Conservation (phyloP, 2,888 invertebrate species). For the Nysson spinosus region DNA sequence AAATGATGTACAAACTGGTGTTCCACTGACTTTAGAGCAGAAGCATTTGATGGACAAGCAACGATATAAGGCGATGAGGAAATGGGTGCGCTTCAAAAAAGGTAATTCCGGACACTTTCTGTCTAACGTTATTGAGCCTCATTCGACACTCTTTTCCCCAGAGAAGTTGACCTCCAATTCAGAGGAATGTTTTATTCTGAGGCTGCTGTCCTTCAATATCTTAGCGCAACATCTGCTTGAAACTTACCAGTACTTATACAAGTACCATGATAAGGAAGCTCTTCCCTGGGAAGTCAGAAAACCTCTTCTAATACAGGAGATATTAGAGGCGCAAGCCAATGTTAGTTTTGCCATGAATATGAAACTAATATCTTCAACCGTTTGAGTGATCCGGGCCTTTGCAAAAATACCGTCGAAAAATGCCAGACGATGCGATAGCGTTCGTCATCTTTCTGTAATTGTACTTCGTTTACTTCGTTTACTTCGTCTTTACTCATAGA, state of each 20-base stretch:
- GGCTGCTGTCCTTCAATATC: constrained; percentile 91
- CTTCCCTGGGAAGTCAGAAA: constrained; percentile 86
- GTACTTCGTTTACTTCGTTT: no score
- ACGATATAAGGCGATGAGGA: constrained; percentile 66
- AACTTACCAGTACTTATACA: constrained; percentile 86
- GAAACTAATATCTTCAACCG: not conserved
- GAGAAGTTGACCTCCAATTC: constrained; percentile 59
- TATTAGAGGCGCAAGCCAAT: constrained; percentile 80
- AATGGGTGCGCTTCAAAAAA: constrained; percentile 62
- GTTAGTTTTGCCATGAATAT: constrained; percentile 76
- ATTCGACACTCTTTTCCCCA: constrained; percentile 47
- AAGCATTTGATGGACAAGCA: constrained; percentile 49
- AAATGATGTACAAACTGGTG: not conserved
- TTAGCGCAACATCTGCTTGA: constrained; percentile 90
- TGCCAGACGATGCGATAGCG: no score
- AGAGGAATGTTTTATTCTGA: constrained; percentile 80
- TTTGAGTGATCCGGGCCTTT: no score
- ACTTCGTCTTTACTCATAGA: no score
- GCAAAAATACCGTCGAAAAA: no score
- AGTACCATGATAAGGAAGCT: constrained; percentile 79
- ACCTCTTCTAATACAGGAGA: constrained; percentile 80
- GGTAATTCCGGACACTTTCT: constrained; percentile 50
- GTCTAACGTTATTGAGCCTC: no score
- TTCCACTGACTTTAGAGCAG: constrained; percentile 22
- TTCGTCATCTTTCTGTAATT: no score